Evolutionary conservation across 2,797 vertebrate species (phyloP).

Genomic region (Pseudochaenichthys georgianus): DNA sequence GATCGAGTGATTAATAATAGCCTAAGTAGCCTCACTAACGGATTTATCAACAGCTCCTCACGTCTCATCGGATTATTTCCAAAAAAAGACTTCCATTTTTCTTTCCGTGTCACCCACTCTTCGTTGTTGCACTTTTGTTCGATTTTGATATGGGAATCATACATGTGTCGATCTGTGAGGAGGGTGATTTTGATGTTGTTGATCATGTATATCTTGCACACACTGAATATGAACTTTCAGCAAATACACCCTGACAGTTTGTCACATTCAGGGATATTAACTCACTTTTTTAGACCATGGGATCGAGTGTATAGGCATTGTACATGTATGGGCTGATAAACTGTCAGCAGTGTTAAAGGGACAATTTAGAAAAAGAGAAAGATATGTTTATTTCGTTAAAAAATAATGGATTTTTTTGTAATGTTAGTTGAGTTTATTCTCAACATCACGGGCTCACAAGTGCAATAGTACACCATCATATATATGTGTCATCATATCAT

Average conservation of each 20-base stretch:
- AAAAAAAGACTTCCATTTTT: slow-evolving; percentile 44
- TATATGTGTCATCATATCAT: neutral
- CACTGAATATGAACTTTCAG: slow-evolving; percentile 36
- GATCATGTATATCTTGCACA: slow-evolving; percentile 59
- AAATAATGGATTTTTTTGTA: neutral
- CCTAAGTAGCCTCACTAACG: slow-evolving; percentile 71
- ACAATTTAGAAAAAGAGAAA: neutral
- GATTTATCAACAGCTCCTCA: slow-evolving; percentile 72
- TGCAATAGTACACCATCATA: slow-evolving; percentile 16
- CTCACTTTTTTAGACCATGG: slow-evolving; percentile 9
- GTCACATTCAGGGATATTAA: slow-evolving; percentile 67
- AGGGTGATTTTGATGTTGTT: slow-evolving; percentile 56
- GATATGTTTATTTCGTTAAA: neutral
- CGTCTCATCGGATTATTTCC: slow-evolving; percentile 66
- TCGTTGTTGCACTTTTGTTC: slow-evolving; percentile 65
- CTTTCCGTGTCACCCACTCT: slow-evolving; percentile 57
- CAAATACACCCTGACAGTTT: slow-evolving; percentile 50
- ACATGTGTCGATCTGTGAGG: slow-evolving; percentile 44
- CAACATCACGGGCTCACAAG: slow-evolving; percentile 34
- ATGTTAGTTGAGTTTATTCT: slow-evolving; percentile 17
- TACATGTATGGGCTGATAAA: neutral
- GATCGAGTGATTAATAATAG: slow-evolving; percentile 80
- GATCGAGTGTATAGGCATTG: slow-evolving; percentile 7
- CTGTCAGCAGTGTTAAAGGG: slow-evolving; percentile 18
- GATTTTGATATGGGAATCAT: slow-evolving; percentile 35